Conservation (phyloP, 2,113 vertebrate species). For the Thermophis baileyi region DNA sequence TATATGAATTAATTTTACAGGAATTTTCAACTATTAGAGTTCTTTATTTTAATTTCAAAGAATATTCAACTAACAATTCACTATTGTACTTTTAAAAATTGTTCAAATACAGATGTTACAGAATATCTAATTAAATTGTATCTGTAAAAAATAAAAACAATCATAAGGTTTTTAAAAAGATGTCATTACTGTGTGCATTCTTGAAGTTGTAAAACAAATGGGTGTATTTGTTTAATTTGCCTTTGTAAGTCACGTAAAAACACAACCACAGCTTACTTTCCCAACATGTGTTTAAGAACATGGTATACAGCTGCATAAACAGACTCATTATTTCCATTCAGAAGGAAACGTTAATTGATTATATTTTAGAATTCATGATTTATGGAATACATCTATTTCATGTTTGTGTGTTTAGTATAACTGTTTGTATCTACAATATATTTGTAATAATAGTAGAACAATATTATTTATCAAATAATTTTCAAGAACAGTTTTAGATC, state of each 20-base stretch:
- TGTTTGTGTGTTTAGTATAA: background rate
- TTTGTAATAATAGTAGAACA: background rate
- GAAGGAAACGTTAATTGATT: background rate
- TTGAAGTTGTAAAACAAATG: background rate
- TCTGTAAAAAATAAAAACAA: background rate
- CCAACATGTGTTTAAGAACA: background rate
- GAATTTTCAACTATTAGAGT: background rate
- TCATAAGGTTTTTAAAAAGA: background rate
- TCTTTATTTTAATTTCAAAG: background rate
- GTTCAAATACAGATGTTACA: background rate
- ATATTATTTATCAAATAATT: background rate
- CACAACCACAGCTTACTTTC: background rate
- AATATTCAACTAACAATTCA: background rate
- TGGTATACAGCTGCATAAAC: background rate
- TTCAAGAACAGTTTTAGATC: background rate
- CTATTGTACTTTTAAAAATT: background rate
- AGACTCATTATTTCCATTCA: background rate
- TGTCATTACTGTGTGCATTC: background rate
- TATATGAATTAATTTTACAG: background rate
- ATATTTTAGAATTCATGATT: background rate
- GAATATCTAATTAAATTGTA: background rate
- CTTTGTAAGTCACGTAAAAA: background rate
- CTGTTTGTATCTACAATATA: background rate
- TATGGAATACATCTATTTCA: background rate
- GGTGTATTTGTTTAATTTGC: background rate